Percentiles rank a stretch among this genome's conserved stretches.
phyloP scores from a whole-genome alignment of 1,140 invertebrate species.

The Carposina sasakii region DNA sequence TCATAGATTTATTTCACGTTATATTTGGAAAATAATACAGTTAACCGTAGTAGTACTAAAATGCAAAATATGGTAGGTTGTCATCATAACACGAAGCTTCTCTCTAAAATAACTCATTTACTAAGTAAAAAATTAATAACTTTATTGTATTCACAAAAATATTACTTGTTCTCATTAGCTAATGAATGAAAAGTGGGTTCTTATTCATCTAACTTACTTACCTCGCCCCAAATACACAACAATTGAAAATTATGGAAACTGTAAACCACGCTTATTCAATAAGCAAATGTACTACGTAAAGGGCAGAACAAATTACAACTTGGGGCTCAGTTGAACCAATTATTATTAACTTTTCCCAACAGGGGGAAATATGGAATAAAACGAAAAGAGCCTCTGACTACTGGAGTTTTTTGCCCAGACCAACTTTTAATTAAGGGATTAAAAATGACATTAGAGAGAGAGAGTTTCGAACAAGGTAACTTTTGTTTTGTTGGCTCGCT shows the following conservation, averaged over 20 bases:
- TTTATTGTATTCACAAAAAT: too few species aligned
- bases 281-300: constrained; percentile 51
- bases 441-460: constrained; percentile 68
- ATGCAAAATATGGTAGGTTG: too few species aligned
- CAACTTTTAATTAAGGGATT: constrained; percentile 72
- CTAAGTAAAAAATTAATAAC: too few species aligned
- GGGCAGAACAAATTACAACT: constrained; percentile 66
- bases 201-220: too few species aligned
- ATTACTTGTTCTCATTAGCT: too few species aligned
- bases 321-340: constrained; percentile 63
- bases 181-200: too few species aligned
- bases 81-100: too few species aligned
- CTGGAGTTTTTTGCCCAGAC: constrained; percentile 48
- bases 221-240: too few species aligned
- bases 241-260: constrained; percentile 39
- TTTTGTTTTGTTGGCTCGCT: constrained; percentile 55
- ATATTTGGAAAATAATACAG: too few species aligned
- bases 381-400: constrained; percentile 58
- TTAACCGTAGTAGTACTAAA: too few species aligned
- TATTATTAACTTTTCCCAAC: constrained; percentile 69
- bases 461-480: constrained; percentile 58
- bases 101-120: too few species aligned
- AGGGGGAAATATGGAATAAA: constrained; percentile 67
- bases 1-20: too few species aligned
- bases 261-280: constrained; percentile 48